These are phyloP conservation scores for Cordilura impudica DNA, from an alignment of 2,888 invertebrate species.

Conservation along the genomic window DNA sequence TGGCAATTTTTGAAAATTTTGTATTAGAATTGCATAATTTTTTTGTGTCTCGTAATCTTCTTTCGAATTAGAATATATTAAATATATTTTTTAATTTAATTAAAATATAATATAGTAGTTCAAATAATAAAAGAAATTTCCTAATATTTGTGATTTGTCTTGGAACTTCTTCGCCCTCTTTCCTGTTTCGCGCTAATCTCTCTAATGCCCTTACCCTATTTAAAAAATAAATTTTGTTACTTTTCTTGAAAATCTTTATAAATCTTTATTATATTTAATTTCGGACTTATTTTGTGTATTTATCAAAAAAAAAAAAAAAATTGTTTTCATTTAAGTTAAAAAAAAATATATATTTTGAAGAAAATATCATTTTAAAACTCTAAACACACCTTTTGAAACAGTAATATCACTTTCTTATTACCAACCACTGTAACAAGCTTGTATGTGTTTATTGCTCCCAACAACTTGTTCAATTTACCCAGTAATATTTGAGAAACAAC, in stretches of 20 bases:
- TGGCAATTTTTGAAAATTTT: constrained; percentile 32
- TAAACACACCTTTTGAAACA: not conserved
- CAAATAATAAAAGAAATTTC: constrained; percentile 51
- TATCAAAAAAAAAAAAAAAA: constrained; percentile 7
- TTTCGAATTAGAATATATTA: constrained; percentile 22
- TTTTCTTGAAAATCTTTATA: not conserved
- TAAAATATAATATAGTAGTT: constrained; percentile 47
- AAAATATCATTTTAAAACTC: constrained; percentile 10
- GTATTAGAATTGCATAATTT: constrained; percentile 26
- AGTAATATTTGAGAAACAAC: not conserved
- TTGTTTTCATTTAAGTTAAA: constrained; percentile 10
- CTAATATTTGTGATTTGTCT: constrained; percentile 55
- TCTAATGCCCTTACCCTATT: not conserved
- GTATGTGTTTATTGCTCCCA: not conserved
- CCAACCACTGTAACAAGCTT: not conserved
- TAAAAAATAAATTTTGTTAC: not conserved
- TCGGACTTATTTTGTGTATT: no score
- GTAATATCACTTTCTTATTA: not conserved
- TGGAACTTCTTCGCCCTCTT: not conserved
- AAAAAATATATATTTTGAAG: constrained; percentile 1
- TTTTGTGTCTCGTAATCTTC: constrained; percentile 31
- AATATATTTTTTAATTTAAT: constrained; percentile 51
- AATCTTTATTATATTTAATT: not conserved
- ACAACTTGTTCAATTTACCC: not conserved
- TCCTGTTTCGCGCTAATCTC: not conserved